phyloP scores from a whole-genome alignment of 2,797 vertebrate genomes.

The Neomorphus geoffroyi region DNA sequence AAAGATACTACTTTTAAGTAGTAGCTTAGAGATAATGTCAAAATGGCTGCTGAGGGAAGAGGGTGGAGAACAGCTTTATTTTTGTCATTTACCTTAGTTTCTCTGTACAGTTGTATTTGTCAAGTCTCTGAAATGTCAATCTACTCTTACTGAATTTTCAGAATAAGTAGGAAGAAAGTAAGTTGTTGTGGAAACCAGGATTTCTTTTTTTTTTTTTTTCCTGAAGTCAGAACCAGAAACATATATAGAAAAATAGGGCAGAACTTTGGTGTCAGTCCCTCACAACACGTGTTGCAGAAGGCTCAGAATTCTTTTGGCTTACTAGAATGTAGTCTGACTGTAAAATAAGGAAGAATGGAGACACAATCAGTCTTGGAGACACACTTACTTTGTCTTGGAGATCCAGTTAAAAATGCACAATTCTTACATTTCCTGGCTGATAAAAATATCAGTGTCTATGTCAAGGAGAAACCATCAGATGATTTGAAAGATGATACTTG shows the following conservation, averaged over 20 bases:
- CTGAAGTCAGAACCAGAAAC: neutral
- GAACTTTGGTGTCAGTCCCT: neutral
- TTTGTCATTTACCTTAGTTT: neutral
- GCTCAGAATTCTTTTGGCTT: neutral
- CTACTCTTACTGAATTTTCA: neutral
- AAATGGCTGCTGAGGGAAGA: neutral
- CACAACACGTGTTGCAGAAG: neutral
- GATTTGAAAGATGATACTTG: neutral
- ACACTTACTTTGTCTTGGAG: neutral
- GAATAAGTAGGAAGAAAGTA: neutral
- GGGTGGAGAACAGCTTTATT: neutral
- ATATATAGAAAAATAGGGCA: neutral
- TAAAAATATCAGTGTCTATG: neutral
- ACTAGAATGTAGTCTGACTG: neutral
- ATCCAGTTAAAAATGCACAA: neutral
- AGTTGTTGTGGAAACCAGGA: neutral
- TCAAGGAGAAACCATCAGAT: neutral
- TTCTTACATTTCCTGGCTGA: neutral
- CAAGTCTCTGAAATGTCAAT: neutral
- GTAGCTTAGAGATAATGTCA: neutral
- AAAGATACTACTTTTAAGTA: slow-evolving; percentile 4
- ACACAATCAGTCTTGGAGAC: neutral
- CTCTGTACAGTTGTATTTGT: neutral
- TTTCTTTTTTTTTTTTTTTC: neutral
- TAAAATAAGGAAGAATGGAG: neutral